Base-by-base conservation (phyloP, 1,140 invertebrate species). In the Zelostemma sp. region DNA sequence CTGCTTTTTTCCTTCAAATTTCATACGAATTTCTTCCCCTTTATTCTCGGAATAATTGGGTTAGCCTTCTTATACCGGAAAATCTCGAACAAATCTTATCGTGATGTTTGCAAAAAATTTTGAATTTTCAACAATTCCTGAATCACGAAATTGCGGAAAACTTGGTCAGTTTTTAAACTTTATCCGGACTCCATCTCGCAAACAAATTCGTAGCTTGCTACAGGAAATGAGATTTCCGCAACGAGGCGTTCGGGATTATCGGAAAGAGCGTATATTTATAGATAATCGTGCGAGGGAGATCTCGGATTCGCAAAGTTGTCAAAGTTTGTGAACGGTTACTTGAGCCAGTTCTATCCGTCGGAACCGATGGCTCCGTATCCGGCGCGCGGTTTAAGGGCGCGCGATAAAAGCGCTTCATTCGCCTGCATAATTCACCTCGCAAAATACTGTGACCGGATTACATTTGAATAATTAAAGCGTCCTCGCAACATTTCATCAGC, bases 261-360 rank as follows among this genome's bases (percentile, higher is more conserved):
- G 50, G 16, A 16, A 48, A 12, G 19, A 54, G 50, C 47, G 19
- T 9, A 28, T 45, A 61, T 25, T 25, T 54, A 54, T 41, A 54
- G 59, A 61, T 48, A 40, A 53, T 50, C 6, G 15, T 15, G 43
- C 31, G 31, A 61, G 48, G 9, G 50, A 16, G 38, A 61, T 54
- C 50, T 53, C 46, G 31, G 49, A 25, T 54, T 47, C 50, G 35
- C 21, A 53, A 61, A 61, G 50, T 61, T 61, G 50, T 54, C 49
- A 61, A 61, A 61, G 50, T 61, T 54, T 54, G 21, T 3, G 48
- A 61, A 47, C 50, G 43, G 59, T 53, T 61, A 61, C 59, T 62
- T 55, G 47, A 55, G 35, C 31, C 40, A 38, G 18, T 48, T 43
- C 3, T 25, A 25, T 11, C 11, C 59, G 50, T 46, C 45, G 49